These are phyloP conservation scores for Thunnus albacares DNA, from an alignment of 2,797 vertebrate genomes.

Conservation along the genomic window DNA sequence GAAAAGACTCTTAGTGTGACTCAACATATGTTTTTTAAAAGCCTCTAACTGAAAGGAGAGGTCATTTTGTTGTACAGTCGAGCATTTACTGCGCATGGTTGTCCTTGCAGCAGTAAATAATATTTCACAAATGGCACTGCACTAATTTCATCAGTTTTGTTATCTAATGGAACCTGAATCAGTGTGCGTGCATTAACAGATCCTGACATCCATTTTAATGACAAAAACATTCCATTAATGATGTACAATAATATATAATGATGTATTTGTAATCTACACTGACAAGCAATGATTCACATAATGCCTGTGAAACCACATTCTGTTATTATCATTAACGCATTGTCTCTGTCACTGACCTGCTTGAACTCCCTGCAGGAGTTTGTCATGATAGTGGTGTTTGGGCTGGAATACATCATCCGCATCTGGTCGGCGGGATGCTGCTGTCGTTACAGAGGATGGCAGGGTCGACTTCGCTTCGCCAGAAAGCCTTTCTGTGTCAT, in stretches of 20 bases:
- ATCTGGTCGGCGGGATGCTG: slow-evolving; percentile 99
- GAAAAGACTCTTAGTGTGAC: slow-evolving; percentile 13
- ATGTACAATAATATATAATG: not conserved
- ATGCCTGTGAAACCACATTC: not conserved
- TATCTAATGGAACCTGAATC: slow-evolving; percentile 42
- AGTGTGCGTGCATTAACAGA: slow-evolving; percentile 17
- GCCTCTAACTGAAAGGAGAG: slow-evolving; percentile 26
- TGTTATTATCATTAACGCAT: not conserved
- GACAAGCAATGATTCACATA: not conserved
- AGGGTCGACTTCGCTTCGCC: slow-evolving; percentile 94
- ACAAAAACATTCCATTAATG: slow-evolving; percentile 18
- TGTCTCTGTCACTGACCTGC: slow-evolving; percentile 22
- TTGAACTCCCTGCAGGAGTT: slow-evolving; percentile 88
- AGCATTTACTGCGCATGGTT: slow-evolving; percentile 31
- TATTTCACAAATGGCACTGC: slow-evolving; percentile 45
- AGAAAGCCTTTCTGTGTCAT: slow-evolving; percentile 97
- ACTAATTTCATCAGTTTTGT: slow-evolving; percentile 40
- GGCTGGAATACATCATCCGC: slow-evolving; percentile 95
- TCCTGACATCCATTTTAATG: slow-evolving; percentile 9
- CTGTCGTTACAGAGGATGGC: slow-evolving; percentile 97
- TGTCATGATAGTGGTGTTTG: slow-evolving; percentile 99
- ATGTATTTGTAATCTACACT: slow-evolving; percentile 2
- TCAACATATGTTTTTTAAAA: not conserved
- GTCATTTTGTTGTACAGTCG: slow-evolving; percentile 4
- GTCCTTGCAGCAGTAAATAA: slow-evolving; percentile 17